Conservation (phyloP, 2,888 invertebrate genomes). For the Leptinotarsa haldemani region DNA sequence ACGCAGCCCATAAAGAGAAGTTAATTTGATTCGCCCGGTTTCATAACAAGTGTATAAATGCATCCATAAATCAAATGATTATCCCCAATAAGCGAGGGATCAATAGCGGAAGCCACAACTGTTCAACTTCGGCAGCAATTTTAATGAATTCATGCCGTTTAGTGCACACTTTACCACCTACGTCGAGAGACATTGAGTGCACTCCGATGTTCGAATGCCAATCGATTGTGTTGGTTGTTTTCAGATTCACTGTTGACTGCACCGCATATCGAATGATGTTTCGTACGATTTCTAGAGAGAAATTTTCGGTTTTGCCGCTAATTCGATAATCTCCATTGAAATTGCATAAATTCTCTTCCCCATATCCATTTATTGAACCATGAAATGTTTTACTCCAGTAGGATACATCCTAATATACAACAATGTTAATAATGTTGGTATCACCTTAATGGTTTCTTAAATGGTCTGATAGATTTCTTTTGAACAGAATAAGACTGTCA, state of each 20-base stretch:
- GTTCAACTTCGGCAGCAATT: slow-evolving; percentile 17
- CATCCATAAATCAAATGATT: slow-evolving; percentile 61
- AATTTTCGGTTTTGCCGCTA: not conserved
- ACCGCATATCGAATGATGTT: not conserved
- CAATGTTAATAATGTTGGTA: no score
- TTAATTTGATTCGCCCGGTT: slow-evolving; percentile 58
- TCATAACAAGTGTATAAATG: slow-evolving; percentile 62
- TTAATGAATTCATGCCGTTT: slow-evolving; percentile 10
- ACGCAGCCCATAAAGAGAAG: slow-evolving; percentile 50
- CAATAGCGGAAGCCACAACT: slow-evolving; percentile 36
- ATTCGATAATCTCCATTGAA: not conserved
- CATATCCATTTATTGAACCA: no score
- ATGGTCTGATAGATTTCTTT: no score
- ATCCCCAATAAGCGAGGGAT: slow-evolving; percentile 47
- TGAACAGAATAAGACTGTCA: no score
- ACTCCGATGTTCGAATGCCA: slow-evolving; percentile 9
- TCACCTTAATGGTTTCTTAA: no score
- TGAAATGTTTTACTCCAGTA: no score
- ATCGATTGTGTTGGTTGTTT: slow-evolving; percentile 11
- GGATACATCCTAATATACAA: no score
- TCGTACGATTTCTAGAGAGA: not conserved
- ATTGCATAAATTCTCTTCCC: no score
- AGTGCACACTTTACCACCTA: slow-evolving; percentile 2
- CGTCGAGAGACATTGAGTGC: slow-evolving; percentile 6
- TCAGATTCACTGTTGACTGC: slow-evolving; percentile 10